These are phyloP conservation scores for Leucophenga montana DNA, from an alignment of 2,888 invertebrate species.

Conservation along the genomic window DNA sequence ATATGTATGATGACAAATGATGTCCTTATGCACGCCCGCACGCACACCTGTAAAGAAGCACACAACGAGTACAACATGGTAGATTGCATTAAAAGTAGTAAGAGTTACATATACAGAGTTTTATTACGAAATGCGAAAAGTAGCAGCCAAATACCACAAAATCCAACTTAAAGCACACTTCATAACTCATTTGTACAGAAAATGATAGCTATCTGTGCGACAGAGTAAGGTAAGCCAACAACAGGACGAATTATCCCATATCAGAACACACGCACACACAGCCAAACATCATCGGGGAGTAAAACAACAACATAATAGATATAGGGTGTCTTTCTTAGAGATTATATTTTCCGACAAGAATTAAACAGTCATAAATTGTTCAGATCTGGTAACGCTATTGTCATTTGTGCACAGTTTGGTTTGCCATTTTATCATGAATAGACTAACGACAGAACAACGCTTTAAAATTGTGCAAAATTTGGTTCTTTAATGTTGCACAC, in stretches of 20 bases:
- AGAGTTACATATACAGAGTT: neutral
- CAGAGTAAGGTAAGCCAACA: neutral
- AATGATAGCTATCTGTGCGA: conserved; percentile 14
- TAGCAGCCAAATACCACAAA: conserved; percentile 52
- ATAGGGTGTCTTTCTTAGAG: too few relatives aligned
- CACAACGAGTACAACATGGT: neutral
- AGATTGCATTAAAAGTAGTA: neutral
- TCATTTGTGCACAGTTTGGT: too few relatives aligned
- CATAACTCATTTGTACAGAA: conserved; percentile 58
- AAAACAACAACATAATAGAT: conserved; percentile 14
- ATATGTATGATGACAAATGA: neutral
- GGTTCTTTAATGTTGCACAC: too few relatives aligned
- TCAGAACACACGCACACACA: conserved; percentile 16
- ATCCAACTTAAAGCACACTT: conserved; percentile 51
- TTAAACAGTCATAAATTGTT: too few relatives aligned
- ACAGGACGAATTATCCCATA: conserved; percentile 8
- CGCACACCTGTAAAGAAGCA: conserved; percentile 28
- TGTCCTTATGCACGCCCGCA: neutral
- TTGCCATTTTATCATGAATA: too few relatives aligned
- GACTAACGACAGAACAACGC: too few relatives aligned
- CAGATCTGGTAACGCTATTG: too few relatives aligned
- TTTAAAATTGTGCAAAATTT: too few relatives aligned
- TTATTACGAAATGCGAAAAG: conserved; percentile 1
- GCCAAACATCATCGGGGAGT: neutral
- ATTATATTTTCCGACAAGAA: too few relatives aligned